Conservation (phyloP, 2,888 invertebrate species). For the Cosmopolites sordidus region DNA sequence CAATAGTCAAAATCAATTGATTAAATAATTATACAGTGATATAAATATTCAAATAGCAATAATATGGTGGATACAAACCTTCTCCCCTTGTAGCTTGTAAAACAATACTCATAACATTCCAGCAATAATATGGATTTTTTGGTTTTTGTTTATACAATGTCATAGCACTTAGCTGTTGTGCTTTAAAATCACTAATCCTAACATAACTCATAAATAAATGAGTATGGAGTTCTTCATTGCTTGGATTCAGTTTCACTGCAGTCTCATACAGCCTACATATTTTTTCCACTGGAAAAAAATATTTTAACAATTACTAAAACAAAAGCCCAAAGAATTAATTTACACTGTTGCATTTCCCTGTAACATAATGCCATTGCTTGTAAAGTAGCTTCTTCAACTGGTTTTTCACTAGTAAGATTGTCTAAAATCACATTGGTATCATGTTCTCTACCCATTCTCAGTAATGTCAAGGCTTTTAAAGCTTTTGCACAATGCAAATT, state of each 20-base stretch:
- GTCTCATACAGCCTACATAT: slow-evolving; percentile 87
- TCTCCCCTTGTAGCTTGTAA: slow-evolving; percentile 67
- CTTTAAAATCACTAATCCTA: slow-evolving; percentile 80
- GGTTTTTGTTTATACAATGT: slow-evolving; percentile 85
- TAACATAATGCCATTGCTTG: slow-evolving; percentile 96
- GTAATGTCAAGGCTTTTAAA: slow-evolving; percentile 84
- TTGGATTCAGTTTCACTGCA: slow-evolving; percentile 79
- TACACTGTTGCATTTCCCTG: slow-evolving; percentile 86
- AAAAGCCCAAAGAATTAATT: slow-evolving; percentile 40
- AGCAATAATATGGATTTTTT: slow-evolving; percentile 95
- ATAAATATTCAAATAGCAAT: neutral
- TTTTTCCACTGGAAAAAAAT: slow-evolving; percentile 66
- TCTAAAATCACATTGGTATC: slow-evolving; percentile 77
- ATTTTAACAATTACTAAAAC: neutral
- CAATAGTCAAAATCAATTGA: neutral
- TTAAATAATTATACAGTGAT: neutral
- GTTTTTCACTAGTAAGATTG: slow-evolving; percentile 71
- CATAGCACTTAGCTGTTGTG: slow-evolving; percentile 87
- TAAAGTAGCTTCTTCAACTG: slow-evolving; percentile 87
- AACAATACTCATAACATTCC: slow-evolving; percentile 96
- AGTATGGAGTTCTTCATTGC: slow-evolving; percentile 87
- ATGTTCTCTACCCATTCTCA: slow-evolving; percentile 78
- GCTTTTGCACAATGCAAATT: slow-evolving; percentile 85
- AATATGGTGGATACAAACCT: slow-evolving; percentile 35
- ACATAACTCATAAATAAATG: slow-evolving; percentile 96